These are phyloP conservation scores for Cladorhizidae sp. DNA, from an alignment of 37 sponge, comb jelly and placozoan species.

Conservation along the genomic window DNA sequence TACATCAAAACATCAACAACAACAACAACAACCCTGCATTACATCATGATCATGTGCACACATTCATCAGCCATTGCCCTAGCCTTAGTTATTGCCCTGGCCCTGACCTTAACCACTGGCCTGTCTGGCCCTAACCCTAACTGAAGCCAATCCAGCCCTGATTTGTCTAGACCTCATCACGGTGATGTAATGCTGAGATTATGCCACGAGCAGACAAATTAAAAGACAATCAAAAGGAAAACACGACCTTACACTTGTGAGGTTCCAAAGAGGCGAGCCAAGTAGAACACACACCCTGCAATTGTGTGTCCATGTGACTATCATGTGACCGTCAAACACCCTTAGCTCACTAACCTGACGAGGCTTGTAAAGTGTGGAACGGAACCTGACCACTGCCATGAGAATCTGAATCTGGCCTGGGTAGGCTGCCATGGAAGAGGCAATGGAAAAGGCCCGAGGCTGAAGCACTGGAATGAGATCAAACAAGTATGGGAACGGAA, in stretches of 20 bases:
- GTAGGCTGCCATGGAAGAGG: slow-evolving; percentile 82
- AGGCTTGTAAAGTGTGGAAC: slow-evolving; percentile 77
- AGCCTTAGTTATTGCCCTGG: too few relatives aligned
- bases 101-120: too few relatives aligned
- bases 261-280: slow-evolving; percentile 89
- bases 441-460: slow-evolving; percentile 97
- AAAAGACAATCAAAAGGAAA: background rate
- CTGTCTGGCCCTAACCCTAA: too few relatives aligned
- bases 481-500: slow-evolving; percentile 86
- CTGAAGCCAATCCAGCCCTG: too few relatives aligned
- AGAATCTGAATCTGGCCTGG: slow-evolving; percentile 75
- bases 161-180: too few relatives aligned
- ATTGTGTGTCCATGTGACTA: background rate
- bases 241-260: slow-evolving; percentile 13
- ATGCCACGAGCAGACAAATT: background rate
- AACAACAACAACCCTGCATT: too few relatives aligned
- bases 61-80: too few relatives aligned
- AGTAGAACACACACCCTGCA: slow-evolving; percentile 87
- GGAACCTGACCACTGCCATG: slow-evolving; percentile 87
- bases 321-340: background rate
- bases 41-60: too few relatives aligned
- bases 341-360: slow-evolving; percentile 44
- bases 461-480: slow-evolving; percentile 91
- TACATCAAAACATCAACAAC: background rate
- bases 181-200: too few relatives aligned